A percentile compares a stretch with the other conserved stretches of the same genome.
Evolutionary conservation across 2,797 vertebrate genomes (phyloP).

Genomic region (Rallus crepitans): DNA sequence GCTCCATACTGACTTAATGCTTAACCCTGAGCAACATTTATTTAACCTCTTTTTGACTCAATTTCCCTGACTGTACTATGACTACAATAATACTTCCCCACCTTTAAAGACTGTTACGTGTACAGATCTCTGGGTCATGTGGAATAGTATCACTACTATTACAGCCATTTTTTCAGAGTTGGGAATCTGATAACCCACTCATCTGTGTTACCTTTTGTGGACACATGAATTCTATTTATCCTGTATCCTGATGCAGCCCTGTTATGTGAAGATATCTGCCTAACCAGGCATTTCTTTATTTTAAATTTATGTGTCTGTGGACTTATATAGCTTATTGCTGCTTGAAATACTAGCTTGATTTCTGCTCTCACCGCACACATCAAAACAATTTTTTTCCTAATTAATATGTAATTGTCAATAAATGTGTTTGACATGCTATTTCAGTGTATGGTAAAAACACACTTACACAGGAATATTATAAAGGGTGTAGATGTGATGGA

Average conservation of each 20-base stretch:
- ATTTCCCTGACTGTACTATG: background rate
- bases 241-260: background rate
- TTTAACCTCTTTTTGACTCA: background rate
- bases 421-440: background rate
- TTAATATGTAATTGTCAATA: background rate
- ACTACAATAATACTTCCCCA: background rate
- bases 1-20: background rate
- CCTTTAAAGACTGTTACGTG: background rate
- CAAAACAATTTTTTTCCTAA: background rate
- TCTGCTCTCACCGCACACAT: background rate
- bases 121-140: background rate
- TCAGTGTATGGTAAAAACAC: background rate
- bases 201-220: background rate
- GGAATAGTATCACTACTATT: background rate
- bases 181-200: background rate
- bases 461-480: background rate
- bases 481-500: background rate
- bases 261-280: background rate
- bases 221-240: background rate
- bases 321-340: background rate
- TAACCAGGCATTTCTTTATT: background rate
- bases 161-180: background rate
- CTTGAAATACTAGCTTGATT: background rate
- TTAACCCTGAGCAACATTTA: background rate
- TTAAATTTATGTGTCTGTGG: background rate